Evolutionary conservation across 2,888 invertebrate species (phyloP), one percentile per base, ranked within the genome.

Genomic region (Protonemura montana): DNA sequence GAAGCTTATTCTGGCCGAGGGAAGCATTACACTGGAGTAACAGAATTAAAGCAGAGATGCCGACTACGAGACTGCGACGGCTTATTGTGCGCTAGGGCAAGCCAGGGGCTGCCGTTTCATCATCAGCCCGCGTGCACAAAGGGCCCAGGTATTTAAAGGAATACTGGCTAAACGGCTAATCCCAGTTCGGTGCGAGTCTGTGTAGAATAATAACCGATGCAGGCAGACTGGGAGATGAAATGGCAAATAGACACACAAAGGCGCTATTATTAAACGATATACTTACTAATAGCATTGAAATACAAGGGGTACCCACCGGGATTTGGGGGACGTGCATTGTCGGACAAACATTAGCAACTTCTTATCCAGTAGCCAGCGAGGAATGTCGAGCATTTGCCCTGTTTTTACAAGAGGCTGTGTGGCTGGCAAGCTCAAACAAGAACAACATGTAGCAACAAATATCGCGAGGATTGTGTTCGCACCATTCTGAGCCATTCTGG

Each of bases 211-310:
- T 78, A 78, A 78, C 78, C 78, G n/a, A n/a, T n/a, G n/a, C n/a
- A n/a, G n/a, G n/a, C n/a, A n/a, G n/a, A 78, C 10, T 26, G 27
- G 26, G 27, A 78, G 78, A 78, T 78, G 78, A 76, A 84, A 84
- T 84, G 84, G 84, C 84, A 84, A 84, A 84, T 84, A 84, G 76
- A 21, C 25, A 10, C 76, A 84, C 84, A 84, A 84, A 84, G 84
- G 28, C 16, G 7, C 84, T 21, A 84, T 84, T 84, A 84, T 84
- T 13, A 27, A 30, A 81, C 81, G 81, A 81, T 81, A 81, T 81
- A 81, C 81, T 81, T 30, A 30, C 81, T 81, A 81, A 81, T 81
- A 30, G 78, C 78, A 78, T 78, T 78, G 78, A 78, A 78, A 78
- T 78, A 28, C 27, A 78, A 78, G 78, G 59, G 59, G 16, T 59